Base-by-base conservation (phyloP, 2,797 vertebrate species). In the Arnoldichthys spilopterus region DNA sequence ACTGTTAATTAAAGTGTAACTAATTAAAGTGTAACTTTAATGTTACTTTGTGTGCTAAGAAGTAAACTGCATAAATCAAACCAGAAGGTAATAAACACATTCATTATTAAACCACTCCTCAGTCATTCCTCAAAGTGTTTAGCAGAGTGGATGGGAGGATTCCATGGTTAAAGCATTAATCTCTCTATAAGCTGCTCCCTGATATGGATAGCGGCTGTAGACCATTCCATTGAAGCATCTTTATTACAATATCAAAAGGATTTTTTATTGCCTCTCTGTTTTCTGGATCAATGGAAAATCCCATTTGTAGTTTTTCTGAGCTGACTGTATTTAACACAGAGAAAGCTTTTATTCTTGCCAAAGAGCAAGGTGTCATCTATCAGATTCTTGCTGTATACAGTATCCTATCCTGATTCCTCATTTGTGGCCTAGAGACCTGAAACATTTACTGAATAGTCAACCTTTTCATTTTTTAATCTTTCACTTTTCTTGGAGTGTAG, bases 191-290 rank as follows among this genome's bases (percentile, higher is more conserved):
- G 51, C 53, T 58, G 76, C 47, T 24, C 59, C 53, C 72, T 81
- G 77, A 77, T 76, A 72, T 34, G 76, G 28, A 68, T 28, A n/a
- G 32, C 32, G 22, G 22, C 72, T 66, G 62, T 79, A 84, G 67
- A 49, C 49, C 72, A 62, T 51, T 67, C 71, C 32, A 24, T 34
- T 73, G 72, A 83, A 78, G 61, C 72, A 47, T 75, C 72, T 82
- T 80, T 74, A 83, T 83, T 85, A 83, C 68, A 85, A 83, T 85
- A 80, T 85, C 83, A 83, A 85, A 85, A 78, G 75, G 34, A 11
- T 80, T 77, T n/a, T 83, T 40, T 70, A 76, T 54, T 47, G 45
- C 64, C 26, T 40, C 32, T 47, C 54, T 54, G 51, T 26, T 40
- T 26, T 47, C 54, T 54, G 51, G 71, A 83, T 82, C 83, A 81